Evolutionary conservation across 2,797 vertebrate species (phyloP), one percentile per base, ranked within the genome.

Genomic region (Clarias platycephalus): DNA sequence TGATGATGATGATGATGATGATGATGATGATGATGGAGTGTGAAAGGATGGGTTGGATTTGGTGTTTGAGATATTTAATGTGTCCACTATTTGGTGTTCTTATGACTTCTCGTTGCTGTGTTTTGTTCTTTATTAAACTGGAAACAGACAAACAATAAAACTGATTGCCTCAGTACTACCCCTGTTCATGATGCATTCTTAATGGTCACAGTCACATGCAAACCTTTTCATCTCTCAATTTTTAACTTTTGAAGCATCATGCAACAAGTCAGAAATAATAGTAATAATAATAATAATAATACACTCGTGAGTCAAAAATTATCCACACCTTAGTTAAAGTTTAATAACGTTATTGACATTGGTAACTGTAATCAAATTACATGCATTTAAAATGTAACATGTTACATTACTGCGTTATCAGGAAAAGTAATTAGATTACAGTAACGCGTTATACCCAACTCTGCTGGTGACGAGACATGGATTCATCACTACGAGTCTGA

Each of bases 41-140:
- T 60, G 53, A 60, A 60, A 64, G 66, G 49, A 58, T 13, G 37
- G 53, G 80, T 82, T 85, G 77, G 82, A 34, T 81, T 86, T 92
- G 91, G 89, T 86, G 89, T 93, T 92, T 92, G 93, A 93, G 91
- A 93, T 94, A 92, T 91, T 70, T 74, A 91, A 92, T 92, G 88
- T 64, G 75, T 92, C 90, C 83, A 92, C 81, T 93, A 92, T 93
- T 86, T 92, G 91, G 91, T 95, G 93, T 94, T 94, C 91, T 92
- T 92, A 93, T 92, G 91, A 92, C 92, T 94, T 94, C 93, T 93
- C 90, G 94, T 91, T 95, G 94, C 93, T 94, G 94, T 94, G 91
- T 93, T 95, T 87, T 94, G 93, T 95, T 95, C 94, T 95, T 95
- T 95, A 94, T 94, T 94, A 95, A 95, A 92, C 83, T 90, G 72